Percentiles rank a stretch among this genome's conserved stretches.
Conservation (phyloP, 2,797 vertebrate genomes). For the Peromyscus attwateri region DNA sequence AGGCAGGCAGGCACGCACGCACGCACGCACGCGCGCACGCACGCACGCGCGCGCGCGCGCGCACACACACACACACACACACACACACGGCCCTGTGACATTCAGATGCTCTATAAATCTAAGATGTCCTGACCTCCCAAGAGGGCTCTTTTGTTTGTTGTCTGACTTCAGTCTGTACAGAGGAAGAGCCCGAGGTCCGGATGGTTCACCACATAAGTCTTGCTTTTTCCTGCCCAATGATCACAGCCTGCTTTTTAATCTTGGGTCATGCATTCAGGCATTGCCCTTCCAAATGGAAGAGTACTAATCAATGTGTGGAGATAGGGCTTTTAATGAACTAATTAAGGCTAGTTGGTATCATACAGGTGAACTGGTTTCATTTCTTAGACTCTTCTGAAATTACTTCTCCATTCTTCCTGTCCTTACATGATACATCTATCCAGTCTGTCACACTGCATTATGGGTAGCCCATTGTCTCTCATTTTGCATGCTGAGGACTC, state of each 20-base stretch:
- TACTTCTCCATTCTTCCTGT: neutral
- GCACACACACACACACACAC: neutral
- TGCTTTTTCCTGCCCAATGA: neutral
- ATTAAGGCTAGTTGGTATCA: neutral
- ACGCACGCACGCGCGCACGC: no score
- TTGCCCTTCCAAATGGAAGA: neutral
- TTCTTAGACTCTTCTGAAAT: neutral
- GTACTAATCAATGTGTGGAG: neutral
- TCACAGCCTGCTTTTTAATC: neutral
- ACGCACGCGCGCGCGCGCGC: no score
- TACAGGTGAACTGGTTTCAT: neutral
- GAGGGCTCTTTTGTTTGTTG: neutral
- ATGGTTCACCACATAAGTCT: neutral
- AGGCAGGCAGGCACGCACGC: no score
- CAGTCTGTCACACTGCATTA: neutral
- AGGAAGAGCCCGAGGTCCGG: neutral
- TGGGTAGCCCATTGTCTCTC: neutral
- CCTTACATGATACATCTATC: neutral
- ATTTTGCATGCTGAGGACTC: neutral
- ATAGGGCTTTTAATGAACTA: neutral
- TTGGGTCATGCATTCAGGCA: neutral
- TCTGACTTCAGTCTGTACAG: neutral
- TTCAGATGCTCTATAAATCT: neutral
- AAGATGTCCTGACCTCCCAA: neutral
- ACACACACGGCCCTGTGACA: neutral